Evolutionary conservation across 2,888 invertebrate genomes (phyloP), one percentile per base, ranked within the genome.

Genomic region (Athalia circularis): DNA sequence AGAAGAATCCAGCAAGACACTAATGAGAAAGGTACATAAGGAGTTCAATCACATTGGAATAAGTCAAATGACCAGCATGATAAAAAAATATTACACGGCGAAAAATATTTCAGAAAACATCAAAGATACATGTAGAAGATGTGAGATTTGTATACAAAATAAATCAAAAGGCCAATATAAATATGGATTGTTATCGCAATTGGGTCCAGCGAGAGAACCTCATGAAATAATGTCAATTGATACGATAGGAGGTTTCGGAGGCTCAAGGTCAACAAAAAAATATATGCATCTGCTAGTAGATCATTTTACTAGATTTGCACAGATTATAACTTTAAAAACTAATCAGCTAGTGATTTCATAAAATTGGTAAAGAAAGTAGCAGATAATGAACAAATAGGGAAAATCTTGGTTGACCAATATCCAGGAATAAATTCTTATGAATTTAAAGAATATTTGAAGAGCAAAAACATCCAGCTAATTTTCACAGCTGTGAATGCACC

Each of bases 401-500:
- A 62, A 29, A 62, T 62, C 29, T 29, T 62, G 6, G 29, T 29
- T 4, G 62, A 62, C 29, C 62, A 62, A 62, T 62, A 62, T 29
- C 62, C 62, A 62, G 62, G 62, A 62, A 62, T 62, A 62, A 62
- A 62, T 29, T 62, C 62, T 15, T 15, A 62, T 29, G 65, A 43
- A 77, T 77, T 15, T 15, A 54, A 72, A 54, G 48, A 77, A 15
- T 65, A 15, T 29, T 62, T 77, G 45, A 43, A 65, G 9, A 61
- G 43, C 59, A 62, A 75, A 15, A 62, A 75, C 29, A 62, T 75
- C 29, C 54, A 59, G 75, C 77, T 81, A 5, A 77, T 82, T 50
- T 82, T 80, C 62, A 82, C 83, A 48, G 82, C 81, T 15, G 79
- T 80, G 6, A 77, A 83, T 77, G 61, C 81, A 61, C 80, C 83